A percentile compares a stretch with the other conserved stretches of the same genome.
Conservation (phyloP, 1,140 invertebrate species). For the Drosophila eugracilis region DNA sequence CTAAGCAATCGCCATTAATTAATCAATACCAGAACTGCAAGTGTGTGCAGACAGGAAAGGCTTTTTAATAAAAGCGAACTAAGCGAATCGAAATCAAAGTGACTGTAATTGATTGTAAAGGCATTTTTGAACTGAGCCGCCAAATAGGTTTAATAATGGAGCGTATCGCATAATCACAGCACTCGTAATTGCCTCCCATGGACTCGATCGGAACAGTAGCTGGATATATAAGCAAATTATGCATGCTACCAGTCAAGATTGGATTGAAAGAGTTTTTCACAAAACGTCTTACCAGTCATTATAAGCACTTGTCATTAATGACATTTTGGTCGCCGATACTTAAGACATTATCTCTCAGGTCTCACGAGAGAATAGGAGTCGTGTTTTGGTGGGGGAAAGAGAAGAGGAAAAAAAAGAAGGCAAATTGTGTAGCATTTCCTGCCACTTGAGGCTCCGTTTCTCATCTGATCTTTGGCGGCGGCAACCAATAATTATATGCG, state of each 20-base stretch:
- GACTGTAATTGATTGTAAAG: constrained; percentile 48
- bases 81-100: constrained; percentile 46
- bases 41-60: constrained; percentile 27
- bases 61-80: constrained; percentile 7
- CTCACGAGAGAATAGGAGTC: constrained; percentile 8
- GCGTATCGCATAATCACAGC: constrained; percentile 42
- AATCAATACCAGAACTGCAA: constrained; percentile 1
- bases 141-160: constrained; percentile 20
- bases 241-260: constrained; percentile 44
- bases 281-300: constrained; percentile 70
- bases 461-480: constrained; percentile 75
- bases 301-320: constrained; percentile 81
- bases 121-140: constrained; percentile 51
- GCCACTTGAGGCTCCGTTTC: constrained; percentile 67
- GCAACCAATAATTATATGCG: constrained; percentile 80
- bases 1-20: neutral
- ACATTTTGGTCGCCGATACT: constrained; percentile 76
- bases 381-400: neutral
- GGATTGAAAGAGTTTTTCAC: constrained; percentile 40
- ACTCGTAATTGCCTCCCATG: constrained; percentile 52
- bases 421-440: constrained; percentile 82
- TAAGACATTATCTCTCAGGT: constrained; percentile 56
- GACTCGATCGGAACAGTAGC: constrained; percentile 28
- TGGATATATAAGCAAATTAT: constrained; percentile 56
- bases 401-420: constrained; percentile 45